Conservation (phyloP, 2,113 vertebrate genomes). For the Balaenoptera acutorostrata region DNA sequence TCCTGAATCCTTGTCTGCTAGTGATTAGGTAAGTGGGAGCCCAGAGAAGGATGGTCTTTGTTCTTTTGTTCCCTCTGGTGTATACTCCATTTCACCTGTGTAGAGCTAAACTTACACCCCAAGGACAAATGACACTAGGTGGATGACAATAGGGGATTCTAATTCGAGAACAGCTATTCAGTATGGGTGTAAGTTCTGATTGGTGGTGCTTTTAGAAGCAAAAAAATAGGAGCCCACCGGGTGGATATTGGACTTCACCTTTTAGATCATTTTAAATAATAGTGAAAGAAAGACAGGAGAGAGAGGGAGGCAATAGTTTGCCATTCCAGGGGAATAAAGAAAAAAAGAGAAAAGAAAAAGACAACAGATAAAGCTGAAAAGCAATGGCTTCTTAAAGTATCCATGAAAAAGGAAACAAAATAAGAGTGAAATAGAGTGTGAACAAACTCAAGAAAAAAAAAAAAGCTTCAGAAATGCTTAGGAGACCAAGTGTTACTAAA, state of each 20-base stretch:
- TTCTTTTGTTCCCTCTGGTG: neutral
- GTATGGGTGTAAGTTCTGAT: neutral
- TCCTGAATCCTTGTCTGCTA: neutral
- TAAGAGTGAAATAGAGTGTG: slow-evolving; percentile 19
- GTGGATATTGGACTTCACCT: neutral
- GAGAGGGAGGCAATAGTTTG: neutral
- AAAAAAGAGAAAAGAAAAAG: neutral
- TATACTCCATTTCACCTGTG: slow-evolving; percentile 8
- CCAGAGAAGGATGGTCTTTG: neutral
- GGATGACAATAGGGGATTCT: slow-evolving; percentile 12
- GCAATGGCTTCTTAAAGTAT: neutral
- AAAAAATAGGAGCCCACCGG: neutral
- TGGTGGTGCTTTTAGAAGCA: slow-evolving; percentile 22
- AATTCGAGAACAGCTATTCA: slow-evolving; percentile 12
- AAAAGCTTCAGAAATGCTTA: neutral
- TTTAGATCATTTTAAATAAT: slow-evolving; percentile 10
- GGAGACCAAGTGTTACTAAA: slow-evolving; percentile 37
- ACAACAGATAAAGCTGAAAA: neutral
- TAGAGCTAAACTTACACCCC: neutral
- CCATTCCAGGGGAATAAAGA: neutral
- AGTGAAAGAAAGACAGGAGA: neutral
- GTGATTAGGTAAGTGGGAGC: neutral
- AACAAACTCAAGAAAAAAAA: slow-evolving; percentile 34
- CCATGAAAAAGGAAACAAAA: neutral
- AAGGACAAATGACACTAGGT: slow-evolving; percentile 11